phyloP scores from a whole-genome alignment of 2,888 invertebrate species.

The Ferrisia virgata region DNA sequence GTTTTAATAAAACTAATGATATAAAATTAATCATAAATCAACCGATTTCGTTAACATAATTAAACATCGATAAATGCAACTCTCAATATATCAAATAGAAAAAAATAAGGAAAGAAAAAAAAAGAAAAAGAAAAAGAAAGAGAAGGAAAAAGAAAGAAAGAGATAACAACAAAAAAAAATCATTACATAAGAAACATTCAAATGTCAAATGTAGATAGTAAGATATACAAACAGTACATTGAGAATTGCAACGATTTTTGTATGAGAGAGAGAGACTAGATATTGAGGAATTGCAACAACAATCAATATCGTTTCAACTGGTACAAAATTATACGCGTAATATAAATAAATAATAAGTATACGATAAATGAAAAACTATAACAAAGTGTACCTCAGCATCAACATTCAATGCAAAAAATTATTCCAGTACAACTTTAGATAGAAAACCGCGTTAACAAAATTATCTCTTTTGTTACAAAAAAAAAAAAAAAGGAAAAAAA shows the following conservation, averaged over 20 bases:
- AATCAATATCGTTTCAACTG: constrained; percentile 43
- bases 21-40: constrained; percentile 22
- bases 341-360: constrained; percentile 23
- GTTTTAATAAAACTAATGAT: neutral
- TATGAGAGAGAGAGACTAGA: constrained; percentile 39
- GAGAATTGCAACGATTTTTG: constrained; percentile 40
- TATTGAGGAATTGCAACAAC: constrained; percentile 45
- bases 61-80: constrained; percentile 42
- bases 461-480: neutral
- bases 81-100: constrained; percentile 33
- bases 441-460: constrained; percentile 11
- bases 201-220: neutral
- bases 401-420: neutral
- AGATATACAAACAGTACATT: neutral
- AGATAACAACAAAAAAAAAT: constrained; percentile 26
- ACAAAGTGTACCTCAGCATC: constrained; percentile 38
- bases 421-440: neutral
- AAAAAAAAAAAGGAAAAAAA: constrained; percentile 4
- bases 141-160: too few relatives aligned
- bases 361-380: constrained; percentile 35
- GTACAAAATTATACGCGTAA: constrained; percentile 34
- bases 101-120: constrained; percentile 18
- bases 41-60: constrained; percentile 9
- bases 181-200: constrained; percentile 14
- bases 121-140: neutral